Evolutionary conservation across 2,113 vertebrate genomes (phyloP).

Genomic region (Hemicordylus capensis): DNA sequence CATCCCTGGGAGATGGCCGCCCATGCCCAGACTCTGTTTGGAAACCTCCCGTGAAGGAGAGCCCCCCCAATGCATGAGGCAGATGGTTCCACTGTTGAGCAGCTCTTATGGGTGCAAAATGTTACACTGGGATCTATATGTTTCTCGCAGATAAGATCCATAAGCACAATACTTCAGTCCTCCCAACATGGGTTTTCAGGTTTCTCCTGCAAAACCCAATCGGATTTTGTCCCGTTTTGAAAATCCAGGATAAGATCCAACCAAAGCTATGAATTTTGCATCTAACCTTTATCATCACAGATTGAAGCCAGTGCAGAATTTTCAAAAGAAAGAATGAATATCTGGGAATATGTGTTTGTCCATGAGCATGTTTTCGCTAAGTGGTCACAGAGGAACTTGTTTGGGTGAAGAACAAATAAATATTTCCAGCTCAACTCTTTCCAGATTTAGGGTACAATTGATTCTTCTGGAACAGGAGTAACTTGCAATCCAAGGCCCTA

Average conservation of each 20-base stretch:
- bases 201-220: neutral
- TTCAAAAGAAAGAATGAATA: neutral
- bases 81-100: no score
- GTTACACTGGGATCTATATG: neutral
- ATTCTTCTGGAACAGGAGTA: neutral
- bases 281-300: no score
- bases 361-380: no score
- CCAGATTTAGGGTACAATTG: neutral
- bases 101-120: neutral
- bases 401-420: neutral
- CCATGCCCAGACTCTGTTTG: no score
- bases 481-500: neutral
- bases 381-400: neutral
- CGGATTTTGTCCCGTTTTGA: neutral
- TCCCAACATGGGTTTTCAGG: no score
- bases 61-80: no score
- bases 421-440: neutral
- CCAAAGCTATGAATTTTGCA: no score
- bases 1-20: no score
- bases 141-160: neutral
- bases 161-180: neutral
- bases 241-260: neutral
- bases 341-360: neutral
- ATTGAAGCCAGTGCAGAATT: neutral
- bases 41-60: no score